Evolutionary conservation across 2,888 invertebrate genomes (phyloP), one percentile per base, ranked within the genome.

Genomic region (Tetanocera ferruginea): DNA sequence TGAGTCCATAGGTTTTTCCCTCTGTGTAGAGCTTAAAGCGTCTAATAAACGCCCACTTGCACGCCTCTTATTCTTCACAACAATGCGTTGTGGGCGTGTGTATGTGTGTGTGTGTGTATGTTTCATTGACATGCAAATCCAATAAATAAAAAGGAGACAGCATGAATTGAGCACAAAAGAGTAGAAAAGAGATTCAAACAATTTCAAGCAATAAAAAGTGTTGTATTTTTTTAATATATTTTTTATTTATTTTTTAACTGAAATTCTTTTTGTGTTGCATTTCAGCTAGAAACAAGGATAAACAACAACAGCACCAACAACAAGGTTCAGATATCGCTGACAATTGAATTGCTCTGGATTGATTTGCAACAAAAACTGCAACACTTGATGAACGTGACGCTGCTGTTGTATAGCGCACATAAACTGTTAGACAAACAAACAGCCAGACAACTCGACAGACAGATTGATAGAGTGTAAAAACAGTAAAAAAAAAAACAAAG

Each of bases 331-430:
- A 31, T 74, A 80, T 79, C 60, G 60, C 34, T 79, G 77, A 78
- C 78, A 79, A 80, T 82, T 79, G 79, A 66, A 82, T 81, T 81
- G 81, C 78, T 79, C 81, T 81, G 79, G 76, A 81, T 80, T 78
- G 78, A 81, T 66, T 77, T 77, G 77, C 72, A 80, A 78, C 78
- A 79, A 76, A 76, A 79, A 78, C 75, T 76, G 80, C 75, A 78
- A 62, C 80, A 80, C 77, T 78, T 80, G 80, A 79, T 51, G 64
- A 57, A 64, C 17, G 71, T 60, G 55, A 73, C 76, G 55, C 66
- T 49, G 74, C 23, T 37, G 62, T 78, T 74, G 79, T 55, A 51
- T 64, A 77, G 31, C 64, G 34, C 60, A 14, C 49, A 43, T 37
- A 34, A 67, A 23, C 19, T 3, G 51, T 28, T 4, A 49, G 49